A percentile compares a stretch with the other conserved stretches of the same genome.
phyloP scores from a whole-genome alignment of 2,888 invertebrate species.

The Andrena camellia region DNA sequence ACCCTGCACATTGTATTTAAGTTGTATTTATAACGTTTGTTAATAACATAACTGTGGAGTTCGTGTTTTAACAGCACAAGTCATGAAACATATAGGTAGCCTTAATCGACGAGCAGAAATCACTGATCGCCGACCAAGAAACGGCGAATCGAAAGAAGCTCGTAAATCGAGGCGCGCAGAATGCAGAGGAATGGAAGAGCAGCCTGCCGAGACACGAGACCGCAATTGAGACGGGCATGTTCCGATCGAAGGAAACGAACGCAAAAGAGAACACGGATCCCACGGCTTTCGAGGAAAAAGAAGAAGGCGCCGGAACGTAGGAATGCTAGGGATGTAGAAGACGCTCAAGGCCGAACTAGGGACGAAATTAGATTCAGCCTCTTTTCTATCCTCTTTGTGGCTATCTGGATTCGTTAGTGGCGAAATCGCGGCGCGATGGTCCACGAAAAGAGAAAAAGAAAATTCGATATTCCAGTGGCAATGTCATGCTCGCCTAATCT shows the following conservation, averaged over 20 bases:
- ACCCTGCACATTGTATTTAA: too few relatives aligned
- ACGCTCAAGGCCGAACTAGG: constrained; percentile 67
- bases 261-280: constrained; percentile 19
- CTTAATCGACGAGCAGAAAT: background rate
- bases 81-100: too few relatives aligned
- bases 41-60: background rate
- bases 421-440: background rate
- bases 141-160: background rate
- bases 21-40: too few relatives aligned
- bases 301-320: constrained; percentile 38
- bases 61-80: background rate
- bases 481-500: too few relatives aligned
- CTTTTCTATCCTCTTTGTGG: constrained; percentile 53
- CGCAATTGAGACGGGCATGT: constrained; percentile 18
- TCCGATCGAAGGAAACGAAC: constrained; percentile 32
- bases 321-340: constrained; percentile 64
- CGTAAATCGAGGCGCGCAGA: constrained; percentile 13
- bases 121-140: background rate
- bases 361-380: constrained; percentile 69
- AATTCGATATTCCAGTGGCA: too few relatives aligned
- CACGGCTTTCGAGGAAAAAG: constrained; percentile 43
- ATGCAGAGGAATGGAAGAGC: constrained; percentile 18
- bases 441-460: background rate
- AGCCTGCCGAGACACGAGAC: constrained; percentile 11
- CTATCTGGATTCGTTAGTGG: constrained; percentile 24